These are phyloP conservation scores for Trichacis sp. DNA, from an alignment of 2,888 invertebrate genomes.

Conservation along the genomic window DNA sequence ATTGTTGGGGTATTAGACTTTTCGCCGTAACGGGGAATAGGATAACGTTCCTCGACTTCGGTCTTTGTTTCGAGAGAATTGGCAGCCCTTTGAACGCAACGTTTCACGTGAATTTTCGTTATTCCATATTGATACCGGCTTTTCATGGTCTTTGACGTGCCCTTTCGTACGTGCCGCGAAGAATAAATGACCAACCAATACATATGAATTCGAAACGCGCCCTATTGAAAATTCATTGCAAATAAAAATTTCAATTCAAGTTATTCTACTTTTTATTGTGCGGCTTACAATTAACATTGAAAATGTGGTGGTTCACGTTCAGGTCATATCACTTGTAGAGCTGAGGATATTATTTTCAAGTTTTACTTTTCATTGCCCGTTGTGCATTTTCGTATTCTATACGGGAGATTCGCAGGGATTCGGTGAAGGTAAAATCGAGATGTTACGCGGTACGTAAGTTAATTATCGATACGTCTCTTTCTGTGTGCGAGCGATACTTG, in stretches of 20 bases:
- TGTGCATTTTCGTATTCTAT: too few species aligned
- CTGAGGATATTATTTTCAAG: too few species aligned
- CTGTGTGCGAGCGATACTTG: too few species aligned
- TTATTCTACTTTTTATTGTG: neutral
- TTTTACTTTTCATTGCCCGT: too few species aligned
- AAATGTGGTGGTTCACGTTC: too few species aligned
- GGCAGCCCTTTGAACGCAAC: neutral
- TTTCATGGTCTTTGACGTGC: constrained; percentile 1
- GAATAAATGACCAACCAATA: neutral
- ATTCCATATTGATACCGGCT: constrained; percentile 7
- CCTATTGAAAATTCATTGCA: neutral
- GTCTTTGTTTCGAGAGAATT: constrained; percentile 4
- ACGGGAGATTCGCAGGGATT: too few species aligned
- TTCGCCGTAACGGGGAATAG: neutral
- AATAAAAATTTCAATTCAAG: neutral
- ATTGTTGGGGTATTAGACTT: neutral
- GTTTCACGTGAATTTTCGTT: neutral
- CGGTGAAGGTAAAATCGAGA: too few species aligned
- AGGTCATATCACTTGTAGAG: too few species aligned
- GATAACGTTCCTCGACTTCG: neutral
- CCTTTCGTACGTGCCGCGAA: neutral
- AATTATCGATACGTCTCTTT: too few species aligned
- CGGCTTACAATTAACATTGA: too few species aligned
- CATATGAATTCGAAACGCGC: neutral
- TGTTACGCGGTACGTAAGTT: too few species aligned